phyloP scores from a whole-genome alignment of 2,888 invertebrate species.

The Dusona sp. region DNA sequence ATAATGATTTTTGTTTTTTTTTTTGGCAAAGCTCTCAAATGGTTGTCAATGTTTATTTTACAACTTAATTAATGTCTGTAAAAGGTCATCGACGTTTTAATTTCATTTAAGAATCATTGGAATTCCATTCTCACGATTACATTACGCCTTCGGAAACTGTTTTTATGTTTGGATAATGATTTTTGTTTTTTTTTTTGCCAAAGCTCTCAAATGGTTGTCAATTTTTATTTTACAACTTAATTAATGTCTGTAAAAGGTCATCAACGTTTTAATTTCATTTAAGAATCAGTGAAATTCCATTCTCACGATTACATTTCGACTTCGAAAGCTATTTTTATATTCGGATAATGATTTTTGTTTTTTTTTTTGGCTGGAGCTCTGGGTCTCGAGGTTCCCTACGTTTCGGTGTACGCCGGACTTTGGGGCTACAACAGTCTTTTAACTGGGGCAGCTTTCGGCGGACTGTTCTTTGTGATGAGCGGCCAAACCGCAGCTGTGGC shows the following conservation, averaged over 20 bases:
- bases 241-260: background rate
- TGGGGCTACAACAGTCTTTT: slow-evolving; percentile 85
- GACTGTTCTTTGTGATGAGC: slow-evolving; percentile 82
- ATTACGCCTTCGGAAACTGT: background rate
- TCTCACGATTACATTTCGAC: background rate
- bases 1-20: too few relatives aligned
- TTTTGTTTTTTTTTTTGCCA: too few relatives aligned
- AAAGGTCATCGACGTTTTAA: background rate
- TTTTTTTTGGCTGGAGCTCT: slow-evolving; percentile 77
- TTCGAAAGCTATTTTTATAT: background rate
- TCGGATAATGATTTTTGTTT: slow-evolving; percentile 18
- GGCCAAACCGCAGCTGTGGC: slow-evolving; percentile 80
- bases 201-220: background rate
- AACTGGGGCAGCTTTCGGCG: slow-evolving; percentile 83
- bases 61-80: background rate
- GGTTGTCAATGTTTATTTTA: background rate
- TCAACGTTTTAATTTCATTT: background rate
- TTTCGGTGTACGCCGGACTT: slow-evolving; percentile 81
- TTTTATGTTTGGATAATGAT: background rate
- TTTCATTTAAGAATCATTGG: background rate
- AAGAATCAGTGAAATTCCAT: background rate
- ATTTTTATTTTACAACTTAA: background rate
- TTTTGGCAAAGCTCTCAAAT: too few relatives aligned
- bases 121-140: background rate
- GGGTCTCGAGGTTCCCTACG: slow-evolving; percentile 74